Percentiles rank a stretch among this genome's conserved stretches.
phyloP scores from a whole-genome alignment of 2,797 vertebrate genomes.

The Eurystomus glaucurus region DNA sequence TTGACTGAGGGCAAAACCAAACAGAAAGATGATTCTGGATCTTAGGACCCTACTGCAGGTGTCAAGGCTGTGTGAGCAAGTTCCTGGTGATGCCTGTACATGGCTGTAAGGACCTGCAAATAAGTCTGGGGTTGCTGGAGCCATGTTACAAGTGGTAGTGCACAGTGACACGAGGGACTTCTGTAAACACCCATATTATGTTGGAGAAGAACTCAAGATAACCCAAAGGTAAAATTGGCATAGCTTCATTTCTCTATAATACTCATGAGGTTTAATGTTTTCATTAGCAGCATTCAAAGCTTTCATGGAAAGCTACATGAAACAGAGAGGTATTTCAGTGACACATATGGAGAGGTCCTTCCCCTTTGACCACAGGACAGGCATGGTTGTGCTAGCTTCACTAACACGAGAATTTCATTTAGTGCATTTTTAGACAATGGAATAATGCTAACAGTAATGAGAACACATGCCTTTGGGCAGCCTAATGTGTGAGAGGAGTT shows the following conservation, averaged over 20 bases:
- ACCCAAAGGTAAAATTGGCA: background rate
- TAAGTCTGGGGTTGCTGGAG: background rate
- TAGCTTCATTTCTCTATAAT: background rate
- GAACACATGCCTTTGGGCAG: background rate
- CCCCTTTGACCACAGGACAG: background rate
- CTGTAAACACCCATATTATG: background rate
- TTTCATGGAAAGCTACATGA: background rate
- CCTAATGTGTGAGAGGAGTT: background rate
- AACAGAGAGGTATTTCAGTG: background rate
- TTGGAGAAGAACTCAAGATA: background rate
- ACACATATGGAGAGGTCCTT: background rate
- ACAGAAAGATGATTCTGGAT: background rate
- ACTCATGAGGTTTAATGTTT: background rate
- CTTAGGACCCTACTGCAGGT: background rate
- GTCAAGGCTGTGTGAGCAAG: background rate
- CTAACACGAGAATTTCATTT: background rate
- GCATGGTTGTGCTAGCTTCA: background rate
- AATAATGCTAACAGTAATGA: background rate
- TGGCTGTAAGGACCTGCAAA: background rate
- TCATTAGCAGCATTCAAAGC: background rate
- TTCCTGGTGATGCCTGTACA: background rate
- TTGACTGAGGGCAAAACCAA: constrained; percentile 39
- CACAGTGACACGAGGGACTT: background rate
- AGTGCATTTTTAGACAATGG: background rate
- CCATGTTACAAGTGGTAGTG: background rate